Evolutionary conservation across 2,888 invertebrate genomes (phyloP), one percentile per base, ranked within the genome.

Genomic region (Oligia strigilis): DNA sequence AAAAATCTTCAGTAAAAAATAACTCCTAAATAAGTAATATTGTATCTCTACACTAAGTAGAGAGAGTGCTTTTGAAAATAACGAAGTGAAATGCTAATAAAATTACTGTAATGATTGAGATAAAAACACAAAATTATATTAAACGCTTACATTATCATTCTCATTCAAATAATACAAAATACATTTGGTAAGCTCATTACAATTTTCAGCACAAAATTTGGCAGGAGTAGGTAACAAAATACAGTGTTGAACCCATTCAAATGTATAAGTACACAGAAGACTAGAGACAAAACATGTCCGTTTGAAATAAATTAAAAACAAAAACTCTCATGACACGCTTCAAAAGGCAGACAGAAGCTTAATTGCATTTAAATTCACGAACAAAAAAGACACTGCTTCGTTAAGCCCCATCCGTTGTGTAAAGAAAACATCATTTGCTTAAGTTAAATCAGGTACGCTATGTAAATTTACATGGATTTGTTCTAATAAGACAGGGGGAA

Each of bases 281-380:
- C 67, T 72, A 78, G 49, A 84, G 67, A 79, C 85, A 80, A 88
- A 90, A 87, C 77, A 81, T 73, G 58, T 66, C 80, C 60, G 69
- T 72, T 49, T 23, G 43, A 82, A 88, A 81, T 83, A 78, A 81
- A 81, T 84, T 80, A 77, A 82, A 89, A 69, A 85, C 75, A 82
- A 90, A 91, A 92, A 89, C 91, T 89, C 91, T 90, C 88, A 90
- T 90, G 88, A 83, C 84, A 89, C 92, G 87, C 92, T 91, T 93
- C 91, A 92, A 93, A 94, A 94, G 93, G 92, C 92, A 90, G 89
- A 91, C 91, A 89, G 91, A 91, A 91, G 91, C 93, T 93, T 95
- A 96, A 97, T 96, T 96, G 95, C 94, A 96, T 96, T 96, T 94
- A 94, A 95, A 96, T 95, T 96, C 93, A 92, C 93, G 94, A 94